These are phyloP conservation scores for Equus przewalskii DNA, from an alignment of 2,113 vertebrate genomes.

Conservation along the genomic window DNA sequence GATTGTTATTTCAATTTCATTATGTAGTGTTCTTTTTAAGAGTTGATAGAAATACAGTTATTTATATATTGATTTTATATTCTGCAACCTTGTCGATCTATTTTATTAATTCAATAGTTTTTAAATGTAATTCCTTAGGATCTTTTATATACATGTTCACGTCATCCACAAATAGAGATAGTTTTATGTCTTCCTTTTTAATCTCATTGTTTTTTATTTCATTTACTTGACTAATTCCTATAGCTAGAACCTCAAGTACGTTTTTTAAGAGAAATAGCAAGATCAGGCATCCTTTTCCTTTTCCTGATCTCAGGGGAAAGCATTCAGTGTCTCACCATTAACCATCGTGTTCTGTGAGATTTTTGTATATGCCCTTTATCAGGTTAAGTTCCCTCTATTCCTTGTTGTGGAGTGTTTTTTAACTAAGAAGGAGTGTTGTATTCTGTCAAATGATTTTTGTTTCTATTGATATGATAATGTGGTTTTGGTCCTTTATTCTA, in stretches of 20 bases:
- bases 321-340: not conserved
- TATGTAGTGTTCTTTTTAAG: not conserved
- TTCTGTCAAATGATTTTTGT: not conserved
- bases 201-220: not conserved
- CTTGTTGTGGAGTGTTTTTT: not conserved
- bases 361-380: not conserved
- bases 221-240: not conserved
- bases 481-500: not conserved
- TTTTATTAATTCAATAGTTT: not conserved
- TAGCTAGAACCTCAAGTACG: not conserved
- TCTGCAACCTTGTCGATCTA: not conserved
- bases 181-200: not conserved
- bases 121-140: not conserved
- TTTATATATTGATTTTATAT: not conserved
- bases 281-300: not conserved
- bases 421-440: not conserved
- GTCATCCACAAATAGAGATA: not conserved
- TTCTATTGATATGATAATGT: not conserved
- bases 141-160: not conserved
- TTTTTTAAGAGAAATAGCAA: not conserved
- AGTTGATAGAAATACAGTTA: not conserved
- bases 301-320: not conserved
- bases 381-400: not conserved
- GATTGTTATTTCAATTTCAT: not conserved
- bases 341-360: not conserved